Evolutionary conservation across 2,113 vertebrate genomes (phyloP).

Genomic region (Serinus canaria): DNA sequence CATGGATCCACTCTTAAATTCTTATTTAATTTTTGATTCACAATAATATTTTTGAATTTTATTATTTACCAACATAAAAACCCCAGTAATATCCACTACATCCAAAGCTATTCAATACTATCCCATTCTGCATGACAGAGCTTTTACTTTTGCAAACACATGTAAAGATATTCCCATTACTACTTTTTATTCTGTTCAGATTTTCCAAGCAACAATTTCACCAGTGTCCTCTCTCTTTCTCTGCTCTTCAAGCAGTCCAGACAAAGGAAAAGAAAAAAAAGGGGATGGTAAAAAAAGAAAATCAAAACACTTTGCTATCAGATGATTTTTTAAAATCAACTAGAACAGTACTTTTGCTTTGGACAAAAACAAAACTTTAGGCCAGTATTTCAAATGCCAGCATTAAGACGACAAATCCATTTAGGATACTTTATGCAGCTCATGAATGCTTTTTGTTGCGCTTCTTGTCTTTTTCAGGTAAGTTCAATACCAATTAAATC

Average conservation of each 20-base stretch:
- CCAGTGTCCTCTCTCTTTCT: neutral
- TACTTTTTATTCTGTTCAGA: neutral
- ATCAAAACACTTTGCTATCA: neutral
- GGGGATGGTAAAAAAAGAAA: accelerated
- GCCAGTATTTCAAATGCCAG: neutral
- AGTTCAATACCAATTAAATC: neutral
- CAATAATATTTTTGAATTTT: neutral
- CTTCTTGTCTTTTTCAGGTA: neutral
- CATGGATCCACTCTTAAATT: neutral
- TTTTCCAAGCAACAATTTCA: neutral
- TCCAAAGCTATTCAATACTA: neutral
- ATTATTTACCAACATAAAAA: neutral
- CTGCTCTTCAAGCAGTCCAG: neutral
- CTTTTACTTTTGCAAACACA: neutral
- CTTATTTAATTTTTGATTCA: neutral
- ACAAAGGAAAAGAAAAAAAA: neutral
- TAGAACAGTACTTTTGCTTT: neutral
- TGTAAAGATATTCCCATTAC: neutral
- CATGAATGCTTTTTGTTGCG: neutral
- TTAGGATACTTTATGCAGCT: neutral
- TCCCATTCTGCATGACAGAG: neutral
- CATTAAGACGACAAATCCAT: neutral
- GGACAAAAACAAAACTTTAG: neutral
- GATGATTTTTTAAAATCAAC: neutral
- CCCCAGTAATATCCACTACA: neutral